Base-by-base conservation (phyloP, 2,888 invertebrate species). In the Smittia sp. region DNA sequence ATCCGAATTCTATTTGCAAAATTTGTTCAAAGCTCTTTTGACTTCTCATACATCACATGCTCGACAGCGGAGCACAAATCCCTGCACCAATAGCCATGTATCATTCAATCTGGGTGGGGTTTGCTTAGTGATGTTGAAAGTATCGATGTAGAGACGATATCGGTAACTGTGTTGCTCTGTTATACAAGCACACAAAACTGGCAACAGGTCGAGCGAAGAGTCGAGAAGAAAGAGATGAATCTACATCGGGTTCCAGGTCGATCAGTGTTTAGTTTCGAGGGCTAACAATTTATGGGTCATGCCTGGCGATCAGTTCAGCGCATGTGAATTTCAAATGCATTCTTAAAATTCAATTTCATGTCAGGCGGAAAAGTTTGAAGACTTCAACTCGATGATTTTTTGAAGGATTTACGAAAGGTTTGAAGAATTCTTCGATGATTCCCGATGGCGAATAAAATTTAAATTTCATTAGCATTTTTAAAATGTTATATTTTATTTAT, bases 221-320 rank as follows among this genome's bases (percentile, higher is more conserved):
- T 20, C 11, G 15, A 39, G 13, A 1, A 65, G 66, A 66, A 66
- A 66, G 66, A 66, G 66, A 66, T 66, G 66, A 66, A 66, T 66
- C 66, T 66, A 66, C 22, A 15, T n/a, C 9, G 58, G 4, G 2
- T 3, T 22, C 58, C 58, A 58, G 24, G 2, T 22, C 22, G 4
- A 20, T 58, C 58, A 13, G 11, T 58, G 58, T 58, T 22, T 22
- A 58, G 22, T 58, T 58, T 22, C 11, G 58, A n/a, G 58, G 25
- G n/a, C 6, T n/a, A 11, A 13, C 63, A n/a, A 27, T 25, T 63
- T 66, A 66, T 66, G 66, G 18, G 15, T 32, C 65, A 58, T 7
- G 22, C 58, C 22, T 22, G 58, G 3, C 22, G 52, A n/a, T 24
- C 15, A 24, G 18, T 58, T 58, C 52, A n/a, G 58, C 20, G 24